Base-by-base conservation (phyloP, 30 jellyfish, hydroid and myxozoan species). In the Turritopsis rubra region DNA sequence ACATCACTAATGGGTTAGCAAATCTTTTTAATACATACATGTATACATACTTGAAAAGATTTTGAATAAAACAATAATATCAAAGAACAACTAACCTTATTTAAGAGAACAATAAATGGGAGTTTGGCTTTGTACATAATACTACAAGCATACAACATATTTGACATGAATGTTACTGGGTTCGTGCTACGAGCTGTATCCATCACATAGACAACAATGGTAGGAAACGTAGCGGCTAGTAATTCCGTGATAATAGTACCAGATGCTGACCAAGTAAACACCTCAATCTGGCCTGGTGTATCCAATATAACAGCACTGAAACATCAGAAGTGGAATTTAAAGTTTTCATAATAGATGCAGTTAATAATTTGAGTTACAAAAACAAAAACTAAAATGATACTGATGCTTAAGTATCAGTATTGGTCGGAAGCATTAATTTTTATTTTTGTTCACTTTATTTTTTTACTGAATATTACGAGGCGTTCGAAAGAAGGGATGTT, bases 271-370 rank as follows among this genome's bases (percentile, higher is more conserved):
- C 99, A 94, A 4, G 99, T 94, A 88, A 94, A 94, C 16, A 89
- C 97, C 80, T 94, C 99, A 21, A 94, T 94, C 82, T 94, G 99
- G 20, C 99, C 99, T 20, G 99, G 99, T 16, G 99, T 94, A 75
- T 94, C 99, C 19, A 94, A 29, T 16, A 94, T 68, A 66, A 94
- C 86, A 82, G 82, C 85, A 71, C 99, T 94, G 28, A 28, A 28
- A 75, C 9, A 31, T 8, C 22, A 75, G 20, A n/a, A 27, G 29
- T n/a, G n/a, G n/a, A n/a, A n/a, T n/a, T n/a, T n/a, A n/a, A n/a
- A n/a, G n/a, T n/a, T n/a, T n/a, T n/a, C n/a, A 60, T 18, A 60
- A 60, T 60, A 60, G n/a, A 60, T 18, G n/a, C 73, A 18, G 73
- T n/a, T n/a, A 60, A 60, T 18, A n/a, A 60, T 60, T n/a, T n/a